Evolutionary conservation across 1,140 invertebrate species (phyloP), one percentile per base, ranked within the genome.

Genomic region (Paracyclopina nana): DNA sequence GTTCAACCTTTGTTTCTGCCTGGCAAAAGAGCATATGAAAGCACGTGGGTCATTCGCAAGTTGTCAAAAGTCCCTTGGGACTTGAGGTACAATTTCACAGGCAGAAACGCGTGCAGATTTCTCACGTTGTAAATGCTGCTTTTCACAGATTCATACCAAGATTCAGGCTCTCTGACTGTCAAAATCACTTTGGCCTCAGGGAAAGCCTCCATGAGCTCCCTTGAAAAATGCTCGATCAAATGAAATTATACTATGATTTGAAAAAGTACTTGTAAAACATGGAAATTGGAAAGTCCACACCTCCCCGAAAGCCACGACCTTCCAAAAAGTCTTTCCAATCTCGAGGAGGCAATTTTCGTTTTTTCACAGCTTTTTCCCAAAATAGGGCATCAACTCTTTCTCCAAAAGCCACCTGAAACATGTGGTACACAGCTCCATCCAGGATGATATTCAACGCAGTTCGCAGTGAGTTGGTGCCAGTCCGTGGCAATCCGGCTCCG

Each of bases 231-330:
- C n/a, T n/a, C n/a, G n/a, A n/a, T n/a, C n/a, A n/a, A n/a, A n/a
- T n/a, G n/a, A n/a, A n/a, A n/a, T n/a, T n/a, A n/a, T n/a, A n/a
- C n/a, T n/a, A n/a, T n/a, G n/a, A n/a, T n/a, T n/a, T n/a, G n/a
- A n/a, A n/a, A n/a, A n/a, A n/a, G 14, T 38, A 38, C 46, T 29
- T 25, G n/a, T 48, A 48, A 27, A 48, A 48, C 24, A 48, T 27
- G 27, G 46, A 48, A n/a, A 48, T 29, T 12, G 46, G 46, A 29
- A 26, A 48, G 29, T 48, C 46, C n/a, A 48, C 20, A n/a, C 46
- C 46, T 9, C 24, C 46, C n/a, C 46, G 20, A 28, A n/a, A 48
- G 12, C 27, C 34, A 20, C 34, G 34, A 9, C 34, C 46, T 27
- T 22, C 22, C 24, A 48, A 29, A n/a, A 48, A 16, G n/a, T 25